Conservation (phyloP, 2,888 invertebrate genomes). For the Chalcis sispes region DNA sequence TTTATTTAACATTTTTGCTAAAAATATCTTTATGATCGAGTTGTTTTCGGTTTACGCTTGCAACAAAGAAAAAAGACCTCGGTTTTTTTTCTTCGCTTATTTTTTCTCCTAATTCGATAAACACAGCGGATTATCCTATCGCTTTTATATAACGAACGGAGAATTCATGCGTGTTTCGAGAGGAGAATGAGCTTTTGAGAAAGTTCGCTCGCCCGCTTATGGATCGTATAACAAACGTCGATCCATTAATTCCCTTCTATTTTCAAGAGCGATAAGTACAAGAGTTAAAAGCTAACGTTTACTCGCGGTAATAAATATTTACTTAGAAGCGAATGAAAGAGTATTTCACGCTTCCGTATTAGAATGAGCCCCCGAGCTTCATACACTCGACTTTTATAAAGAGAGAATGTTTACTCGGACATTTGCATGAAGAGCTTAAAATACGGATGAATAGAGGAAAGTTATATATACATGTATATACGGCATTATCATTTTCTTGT, state of each 20-base stretch:
- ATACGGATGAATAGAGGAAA: too few species aligned
- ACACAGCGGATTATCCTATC: background rate
- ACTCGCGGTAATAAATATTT: slow-evolving; percentile 28
- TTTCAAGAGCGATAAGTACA: background rate
- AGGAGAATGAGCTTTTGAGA: slow-evolving; percentile 7
- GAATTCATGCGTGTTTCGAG: slow-evolving; percentile 12
- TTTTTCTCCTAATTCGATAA: background rate
- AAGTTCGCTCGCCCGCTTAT: background rate
- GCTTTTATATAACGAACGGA: background rate
- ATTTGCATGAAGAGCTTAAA: background rate
- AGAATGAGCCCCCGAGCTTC: slow-evolving; percentile 1
- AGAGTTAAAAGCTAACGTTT: slow-evolving; percentile 12
- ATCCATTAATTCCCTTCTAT: background rate
- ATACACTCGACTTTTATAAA: slow-evolving; percentile 4
- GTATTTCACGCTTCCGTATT: background rate
- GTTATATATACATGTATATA: too few species aligned
- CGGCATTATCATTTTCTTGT: too few species aligned
- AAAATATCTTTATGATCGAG: too few species aligned
- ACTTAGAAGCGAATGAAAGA: background rate
- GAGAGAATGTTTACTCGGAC: background rate
- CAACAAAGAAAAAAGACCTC: too few species aligned
- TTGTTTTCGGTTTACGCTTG: too few species aligned
- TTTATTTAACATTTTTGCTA: too few species aligned
- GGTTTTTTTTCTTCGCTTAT: too few species aligned
- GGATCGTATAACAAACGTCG: background rate